Base-by-base conservation (phyloP, 2,113 vertebrate genomes). In the Euleptes europaea region DNA sequence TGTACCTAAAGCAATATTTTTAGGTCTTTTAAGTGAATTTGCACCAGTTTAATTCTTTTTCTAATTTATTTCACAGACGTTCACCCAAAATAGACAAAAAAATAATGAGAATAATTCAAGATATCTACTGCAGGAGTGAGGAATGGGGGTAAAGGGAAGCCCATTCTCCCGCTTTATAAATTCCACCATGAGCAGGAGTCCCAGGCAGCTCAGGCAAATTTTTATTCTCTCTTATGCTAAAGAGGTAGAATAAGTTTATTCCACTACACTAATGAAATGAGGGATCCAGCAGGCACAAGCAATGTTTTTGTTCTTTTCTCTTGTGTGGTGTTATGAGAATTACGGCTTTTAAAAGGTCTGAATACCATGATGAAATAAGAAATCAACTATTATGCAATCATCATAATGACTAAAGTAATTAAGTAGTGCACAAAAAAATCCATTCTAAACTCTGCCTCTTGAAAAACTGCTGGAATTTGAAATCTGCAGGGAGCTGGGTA, bases 381-480 rank as follows among this genome's bases (percentile, higher is more conserved):
- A 78, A 86, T 54, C 88, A 91, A 93, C 91, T 89, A 76, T 85
- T 74, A 88, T 84, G 86, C 86, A 88, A 90, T 91, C 91, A 93
- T 90, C 79, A 88, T 91, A 92, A 66, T 87, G 91, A 90, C 87
- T 83, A 89, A 72, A 80, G 84, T 88, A 91, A 95, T 95, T 93
- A 94, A 90, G 82, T 89, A 86, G 82, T 60, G 57, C 78, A 66
- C 74, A 93, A 63, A 94, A 88, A 88, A 86, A 70, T 89, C 28
- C 85, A 86, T 79, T 47, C 49, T 60, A 91, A 90, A 83, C 35
- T 88, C 86, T 78, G 70, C 78, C 72, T 84, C 54, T 88, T 85
- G 90, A 93, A 82, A 31, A 91, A 91, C 84, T 76, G 80, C 93
- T 91, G 88, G 93, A 94, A 6, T 40, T 83, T 85, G 91, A 90